A percentile compares a stretch with the other conserved stretches of the same genome.
Conservation (phyloP, 2,797 vertebrate genomes). For the Leucoraja ocellata region DNA sequence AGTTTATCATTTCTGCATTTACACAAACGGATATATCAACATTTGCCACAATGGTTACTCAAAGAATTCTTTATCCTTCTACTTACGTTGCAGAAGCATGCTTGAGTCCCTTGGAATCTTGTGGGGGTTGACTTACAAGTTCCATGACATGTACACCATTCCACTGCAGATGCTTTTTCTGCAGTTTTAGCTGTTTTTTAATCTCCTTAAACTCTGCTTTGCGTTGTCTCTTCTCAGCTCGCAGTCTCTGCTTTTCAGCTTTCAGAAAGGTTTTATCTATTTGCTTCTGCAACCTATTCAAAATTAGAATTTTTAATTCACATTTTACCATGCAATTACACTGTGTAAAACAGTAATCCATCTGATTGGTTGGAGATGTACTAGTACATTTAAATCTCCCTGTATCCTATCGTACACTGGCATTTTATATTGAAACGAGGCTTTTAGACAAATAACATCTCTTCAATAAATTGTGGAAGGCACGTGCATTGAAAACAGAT, state of each 20-base stretch:
- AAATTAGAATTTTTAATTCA: background rate
- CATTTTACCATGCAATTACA: background rate
- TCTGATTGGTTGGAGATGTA: background rate
- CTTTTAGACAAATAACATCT: background rate
- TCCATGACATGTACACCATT: slow-evolving; percentile 60
- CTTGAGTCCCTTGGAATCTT: slow-evolving; percentile 47
- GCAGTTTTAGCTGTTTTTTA: slow-evolving; percentile 91
- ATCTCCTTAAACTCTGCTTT: slow-evolving; percentile 94
- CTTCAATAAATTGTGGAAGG: background rate
- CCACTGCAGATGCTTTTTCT: slow-evolving; percentile 86
- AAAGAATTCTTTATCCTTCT: slow-evolving; percentile 69
- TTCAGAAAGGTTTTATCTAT: slow-evolving; percentile 91
- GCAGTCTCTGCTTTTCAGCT: slow-evolving; percentile 87
- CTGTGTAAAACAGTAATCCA: background rate
- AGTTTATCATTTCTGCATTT: too few relatives aligned
- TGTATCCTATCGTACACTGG: too few relatives aligned
- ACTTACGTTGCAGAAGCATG: slow-evolving; percentile 61
- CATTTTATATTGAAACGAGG: background rate
- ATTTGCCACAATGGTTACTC: slow-evolving; percentile 48
- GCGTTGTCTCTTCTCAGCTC: slow-evolving; percentile 88
- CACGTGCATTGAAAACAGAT: background rate
- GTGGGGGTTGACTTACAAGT: background rate
- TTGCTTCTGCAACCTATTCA: slow-evolving; percentile 79
- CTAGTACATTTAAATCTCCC: too few relatives aligned
- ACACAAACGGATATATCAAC: too few relatives aligned